phyloP scores from a whole-genome alignment of 2,113 vertebrate genomes.

The Heloderma charlesbogerti region DNA sequence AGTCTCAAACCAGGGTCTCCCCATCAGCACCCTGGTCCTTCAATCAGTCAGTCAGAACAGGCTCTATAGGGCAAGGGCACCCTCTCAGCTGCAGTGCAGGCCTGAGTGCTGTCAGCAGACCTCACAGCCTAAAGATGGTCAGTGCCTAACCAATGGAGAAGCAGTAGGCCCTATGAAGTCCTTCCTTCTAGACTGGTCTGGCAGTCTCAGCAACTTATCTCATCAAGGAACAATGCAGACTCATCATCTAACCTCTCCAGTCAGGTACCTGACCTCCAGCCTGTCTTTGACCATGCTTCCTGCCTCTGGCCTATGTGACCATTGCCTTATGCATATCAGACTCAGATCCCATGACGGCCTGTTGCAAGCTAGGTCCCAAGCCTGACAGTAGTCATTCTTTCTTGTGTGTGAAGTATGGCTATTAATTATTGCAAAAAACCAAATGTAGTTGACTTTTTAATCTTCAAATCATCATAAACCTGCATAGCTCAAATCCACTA shows the following conservation, averaged over 20 bases:
- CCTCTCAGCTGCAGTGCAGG: background rate
- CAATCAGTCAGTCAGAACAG: background rate
- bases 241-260: background rate
- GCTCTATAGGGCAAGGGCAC: background rate
- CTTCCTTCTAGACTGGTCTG: background rate
- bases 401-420: background rate
- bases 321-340: background rate
- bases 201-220: background rate
- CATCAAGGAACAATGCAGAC: background rate
- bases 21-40: background rate
- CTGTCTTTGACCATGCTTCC: background rate
- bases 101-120: background rate
- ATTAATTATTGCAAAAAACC: conserved; percentile 13
- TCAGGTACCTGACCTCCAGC: background rate
- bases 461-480: conserved; percentile 1
- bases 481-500: background rate
- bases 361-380: background rate
- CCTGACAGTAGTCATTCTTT: background rate
- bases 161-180: background rate
- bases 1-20: background rate
- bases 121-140: background rate
- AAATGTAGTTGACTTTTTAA: background rate
- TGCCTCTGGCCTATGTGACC: background rate
- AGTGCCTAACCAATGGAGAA: background rate
- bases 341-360: background rate